These are phyloP conservation scores for Cyanocitta stelleri DNA, from an alignment of 2,113 vertebrate genomes.

Conservation along the genomic window DNA sequence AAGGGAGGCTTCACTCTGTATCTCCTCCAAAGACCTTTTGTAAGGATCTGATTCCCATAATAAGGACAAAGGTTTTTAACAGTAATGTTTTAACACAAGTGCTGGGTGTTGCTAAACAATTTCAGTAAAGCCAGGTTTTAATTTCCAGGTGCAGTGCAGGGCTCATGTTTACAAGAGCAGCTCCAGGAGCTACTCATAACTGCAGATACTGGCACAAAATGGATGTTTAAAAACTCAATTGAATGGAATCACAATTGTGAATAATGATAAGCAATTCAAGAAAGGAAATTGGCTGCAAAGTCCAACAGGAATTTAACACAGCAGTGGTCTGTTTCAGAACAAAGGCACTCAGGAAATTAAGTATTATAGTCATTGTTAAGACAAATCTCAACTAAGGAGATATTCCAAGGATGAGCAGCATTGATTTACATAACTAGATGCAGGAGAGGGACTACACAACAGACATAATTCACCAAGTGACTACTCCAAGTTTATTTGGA, in stretches of 20 bases:
- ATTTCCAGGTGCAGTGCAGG: background rate
- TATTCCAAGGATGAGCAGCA: background rate
- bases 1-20: background rate
- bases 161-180: background rate
- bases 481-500: constrained; percentile 11
- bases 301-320: background rate
- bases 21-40: background rate
- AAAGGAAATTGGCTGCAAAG: background rate
- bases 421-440: background rate
- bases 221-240: background rate
- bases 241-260: background rate
- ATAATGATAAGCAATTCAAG: background rate
- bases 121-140: background rate
- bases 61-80: background rate
- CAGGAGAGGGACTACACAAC: background rate
- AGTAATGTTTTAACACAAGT: background rate
- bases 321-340: background rate
- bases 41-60: too few relatives aligned
- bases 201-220: background rate
- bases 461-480: background rate
- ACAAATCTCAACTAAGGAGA: background rate
- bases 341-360: background rate
- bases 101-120: background rate
- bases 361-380: background rate
- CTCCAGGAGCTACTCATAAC: background rate